Evolutionary conservation across 2,888 invertebrate genomes (phyloP).

Genomic region (Lepas anatifera): DNA sequence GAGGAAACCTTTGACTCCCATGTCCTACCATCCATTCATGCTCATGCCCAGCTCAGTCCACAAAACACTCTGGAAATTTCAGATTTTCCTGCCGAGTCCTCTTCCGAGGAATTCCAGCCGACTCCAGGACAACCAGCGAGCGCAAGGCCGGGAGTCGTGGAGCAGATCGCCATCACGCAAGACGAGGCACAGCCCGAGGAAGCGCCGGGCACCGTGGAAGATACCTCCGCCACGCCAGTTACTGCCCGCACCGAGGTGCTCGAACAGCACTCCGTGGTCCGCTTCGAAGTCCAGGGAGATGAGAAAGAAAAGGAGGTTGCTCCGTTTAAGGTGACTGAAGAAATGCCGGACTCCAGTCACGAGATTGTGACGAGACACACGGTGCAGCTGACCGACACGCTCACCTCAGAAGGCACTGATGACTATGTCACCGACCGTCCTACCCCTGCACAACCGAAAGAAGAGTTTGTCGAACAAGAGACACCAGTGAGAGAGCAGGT

Average conservation of each 20-base stretch:
- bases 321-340: background rate
- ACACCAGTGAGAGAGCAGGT: background rate
- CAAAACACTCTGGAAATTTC: constrained; percentile 8
- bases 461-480: background rate
- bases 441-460: background rate
- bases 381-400: background rate
- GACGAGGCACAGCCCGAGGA: background rate
- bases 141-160: background rate
- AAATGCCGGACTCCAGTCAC: background rate
- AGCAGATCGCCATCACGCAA: background rate
- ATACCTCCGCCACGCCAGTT: background rate
- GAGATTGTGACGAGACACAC: background rate
- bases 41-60: background rate
- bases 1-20: background rate
- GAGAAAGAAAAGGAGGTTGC: background rate
- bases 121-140: background rate
- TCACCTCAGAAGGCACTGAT: background rate
- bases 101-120: background rate
- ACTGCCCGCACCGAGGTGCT: background rate
- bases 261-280: background rate
- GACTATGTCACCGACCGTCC: background rate
- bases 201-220: background rate
- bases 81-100: constrained; percentile 1
- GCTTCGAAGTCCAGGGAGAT: background rate
- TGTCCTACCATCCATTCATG: background rate